Evolutionary conservation across 2,113 vertebrate species (phyloP).

Genomic region (Nothobranchius furzeri): DNA sequence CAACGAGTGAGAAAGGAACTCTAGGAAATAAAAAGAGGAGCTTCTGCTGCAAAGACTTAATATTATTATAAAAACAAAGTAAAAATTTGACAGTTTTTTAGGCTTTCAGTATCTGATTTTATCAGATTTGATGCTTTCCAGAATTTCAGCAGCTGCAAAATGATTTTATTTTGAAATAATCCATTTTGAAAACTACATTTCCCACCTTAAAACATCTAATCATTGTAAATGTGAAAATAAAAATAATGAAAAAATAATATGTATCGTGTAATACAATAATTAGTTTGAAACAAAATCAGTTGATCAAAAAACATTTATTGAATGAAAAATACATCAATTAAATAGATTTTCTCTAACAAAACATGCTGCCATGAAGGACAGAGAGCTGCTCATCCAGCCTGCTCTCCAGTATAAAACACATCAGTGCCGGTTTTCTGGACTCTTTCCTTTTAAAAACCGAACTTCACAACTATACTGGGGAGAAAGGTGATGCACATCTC

Average conservation of each 20-base stretch:
- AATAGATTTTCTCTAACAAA: conserved; percentile 70
- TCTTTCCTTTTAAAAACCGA: conserved; percentile 88
- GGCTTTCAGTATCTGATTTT: no score
- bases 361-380: conserved; percentile 58
- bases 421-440: conserved; percentile 90
- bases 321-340: conserved; percentile 73
- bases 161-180: no score
- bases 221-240: no score
- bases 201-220: no score
- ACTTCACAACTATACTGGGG: conserved; percentile 89
- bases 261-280: no score
- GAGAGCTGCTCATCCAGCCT: conserved; percentile 46
- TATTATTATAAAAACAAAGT: conserved; percentile 9
- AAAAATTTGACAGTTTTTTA: not conserved
- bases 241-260: no score
- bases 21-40: conserved; percentile 6
- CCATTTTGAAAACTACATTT: no score
- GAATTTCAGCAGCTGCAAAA: no score
- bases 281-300: no score
- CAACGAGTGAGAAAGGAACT: conserved; percentile 40
- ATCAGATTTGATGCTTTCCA: no score
- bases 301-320: conserved; percentile 66
- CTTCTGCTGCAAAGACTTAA: conserved; percentile 5
- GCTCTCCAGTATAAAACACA: conserved; percentile 80
- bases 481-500: conserved; percentile 50